Conservation (phyloP, 2,113 vertebrate genomes). For the cat (Felis catus) region F.catus_Fca126_mat1.0 CM031412.1:122754001-122754500, state of each 20-base stretch:
- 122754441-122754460: background rate
- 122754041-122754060: no score
- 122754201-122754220: background rate
- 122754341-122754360: background rate
- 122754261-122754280: background rate
- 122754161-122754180: background rate
- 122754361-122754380: background rate
- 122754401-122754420: background rate
- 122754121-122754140: background rate
- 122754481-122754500: background rate
- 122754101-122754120: background rate
- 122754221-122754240: background rate
- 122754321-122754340: background rate
- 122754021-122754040: no score
- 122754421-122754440: background rate
- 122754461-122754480: background rate
- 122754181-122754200: accelerated
- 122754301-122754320: background rate
- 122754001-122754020: no score
- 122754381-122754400: background rate
- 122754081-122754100: no score
- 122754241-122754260: accelerated
- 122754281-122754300: background rate
- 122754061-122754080: no score
- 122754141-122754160: no score